A percentile compares a stretch with the other conserved stretches of the same genome.
Conservation (phyloP, 2,888 invertebrate species). For the Andrena marginata region DNA sequence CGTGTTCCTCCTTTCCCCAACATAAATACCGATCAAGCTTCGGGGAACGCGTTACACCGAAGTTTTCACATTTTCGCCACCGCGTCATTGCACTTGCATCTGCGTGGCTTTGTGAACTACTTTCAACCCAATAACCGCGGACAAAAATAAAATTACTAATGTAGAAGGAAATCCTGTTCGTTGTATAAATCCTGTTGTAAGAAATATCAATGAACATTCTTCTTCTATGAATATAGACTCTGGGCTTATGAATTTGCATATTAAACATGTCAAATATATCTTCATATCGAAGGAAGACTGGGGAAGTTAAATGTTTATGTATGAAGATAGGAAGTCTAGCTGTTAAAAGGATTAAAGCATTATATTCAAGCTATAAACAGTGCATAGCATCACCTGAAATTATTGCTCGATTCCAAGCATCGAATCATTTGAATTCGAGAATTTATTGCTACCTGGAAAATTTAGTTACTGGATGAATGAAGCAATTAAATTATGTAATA, state of each 20-base stretch:
- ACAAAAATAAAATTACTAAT: background rate
- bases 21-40: conserved; percentile 6
- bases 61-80: conserved; percentile 5
- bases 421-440: background rate
- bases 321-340: no score
- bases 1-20: conserved; percentile 24
- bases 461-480: background rate
- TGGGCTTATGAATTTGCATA: background rate
- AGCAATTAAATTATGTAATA: conserved; percentile 13
- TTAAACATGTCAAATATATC: no score
- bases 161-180: background rate
- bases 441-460: background rate
- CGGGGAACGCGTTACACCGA: background rate
- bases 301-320: no score
- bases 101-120: background rate
- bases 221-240: background rate
- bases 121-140: background rate
- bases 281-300: no score
- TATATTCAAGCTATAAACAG: no score
- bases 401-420: no score
- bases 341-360: no score
- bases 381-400: no score
- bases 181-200: background rate
- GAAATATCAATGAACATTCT: background rate
- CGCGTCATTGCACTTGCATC: background rate